Base-by-base conservation (phyloP, 2,797 vertebrate species). In the Jordanella pulchra region DNA sequence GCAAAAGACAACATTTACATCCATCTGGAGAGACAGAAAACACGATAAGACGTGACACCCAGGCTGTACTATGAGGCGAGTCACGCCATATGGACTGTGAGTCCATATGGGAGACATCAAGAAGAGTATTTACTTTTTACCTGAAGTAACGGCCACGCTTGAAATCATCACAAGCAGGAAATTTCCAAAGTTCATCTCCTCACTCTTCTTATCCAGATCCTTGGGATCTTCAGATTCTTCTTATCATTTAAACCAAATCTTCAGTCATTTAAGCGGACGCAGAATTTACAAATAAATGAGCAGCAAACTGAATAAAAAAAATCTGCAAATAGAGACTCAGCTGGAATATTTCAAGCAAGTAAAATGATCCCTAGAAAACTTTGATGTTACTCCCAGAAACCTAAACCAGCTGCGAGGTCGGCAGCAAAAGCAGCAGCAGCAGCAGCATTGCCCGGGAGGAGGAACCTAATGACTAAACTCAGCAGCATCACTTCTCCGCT, bases 141-240 rank as follows among this genome's bases (percentile, higher is more conserved):
- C 92, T 90, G 91, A 89, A 74, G 84, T 45, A 66, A 82, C 75
- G 84, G 70, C 51, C 80, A 86, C 72, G 81, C 84, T 77, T 63
- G 86, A 80, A 80, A 79, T 72, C 67, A 79, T 75, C 82, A 85
- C 85, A 69, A 92, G 80, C 42, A 91, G 85, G 70, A 90, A 51
- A 88, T 87, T 58, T 88, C 85, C 85, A 79, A 91, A 89, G 86
- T 92, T 90, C 88, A 91, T 93, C 84, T 91, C 90, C 87, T 84
- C 84, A 44, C 82, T 80, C 21, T 81, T 53, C 78, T 5, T 79
- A 71, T 76, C 75, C 78, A 67, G 64, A 64, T 72, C 77, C 66
- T 51, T 60, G 28, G 50, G 69, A 75, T 79, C 77, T 61, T 60
- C 76, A 82, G 65, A 61, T 68, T 80, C 72, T 35, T 15, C 17